Evolutionary conservation across 2,888 invertebrate genomes (phyloP), one percentile per base, ranked within the genome.

Genomic region (Unio delphinus): DNA sequence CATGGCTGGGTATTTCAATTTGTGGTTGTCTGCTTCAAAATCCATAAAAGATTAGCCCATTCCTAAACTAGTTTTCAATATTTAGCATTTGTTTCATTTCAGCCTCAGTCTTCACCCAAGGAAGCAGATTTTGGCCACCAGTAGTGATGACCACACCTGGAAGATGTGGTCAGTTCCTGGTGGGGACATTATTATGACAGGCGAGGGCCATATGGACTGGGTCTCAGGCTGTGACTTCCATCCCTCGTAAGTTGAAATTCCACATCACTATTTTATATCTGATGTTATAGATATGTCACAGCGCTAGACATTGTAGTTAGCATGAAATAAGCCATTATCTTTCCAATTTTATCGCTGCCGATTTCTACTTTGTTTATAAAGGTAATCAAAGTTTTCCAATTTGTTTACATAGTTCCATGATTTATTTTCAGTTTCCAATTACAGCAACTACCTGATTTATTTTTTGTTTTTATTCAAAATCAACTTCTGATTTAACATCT

Each of bases 161-260:
- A 90, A 90, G 78, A 85, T 90, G 85, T 90, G 90, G 90, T 83
- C 89, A 0, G 83, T 90, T 57, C 89, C 90, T 1, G 82, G 85
- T 69, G 88, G 89, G 62, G 88, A 90, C 65, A 82, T 89, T 69
- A 88, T 90, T 59, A 88, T 90, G 87, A 89, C 89, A 55, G 90
- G 90, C 15, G 87, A 88, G 73, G 90, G 90, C 15, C 90, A 90
- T 77, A 85, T 88, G 55, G 89, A 90, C 78, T 90, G 90, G 90
- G 87, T 90, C 54, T 87, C 90, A 34, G 86, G 84, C 65, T 89
- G 89, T 74, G 89, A 89, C 75, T 90, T 90, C 84, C 89, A 90
- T 78, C 90, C 90, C 26, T 82, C 83, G 89, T 89, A 81, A 81
- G 86, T 80, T 45, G 15, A 45, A 45, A 15, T 15, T 45, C 15